A percentile compares a stretch with the other conserved stretches of the same genome.
phyloP scores from a whole-genome alignment of 2,797 vertebrate genomes.

The Tachyglossus aculeatus region DNA sequence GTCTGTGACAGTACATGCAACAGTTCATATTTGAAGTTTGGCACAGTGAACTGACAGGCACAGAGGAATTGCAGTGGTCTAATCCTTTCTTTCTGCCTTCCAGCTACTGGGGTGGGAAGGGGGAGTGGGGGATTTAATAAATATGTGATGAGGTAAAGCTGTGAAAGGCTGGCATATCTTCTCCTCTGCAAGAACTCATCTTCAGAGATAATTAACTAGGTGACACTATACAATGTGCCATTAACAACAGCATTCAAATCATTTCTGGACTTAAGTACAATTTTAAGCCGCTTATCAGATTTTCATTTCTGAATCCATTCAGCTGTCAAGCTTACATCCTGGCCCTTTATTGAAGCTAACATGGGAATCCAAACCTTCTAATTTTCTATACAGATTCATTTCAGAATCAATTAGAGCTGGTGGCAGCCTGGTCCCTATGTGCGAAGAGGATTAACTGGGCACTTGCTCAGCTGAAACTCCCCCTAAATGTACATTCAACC shows the following conservation, averaged over 20 bases:
- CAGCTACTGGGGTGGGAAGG: constrained; percentile 76
- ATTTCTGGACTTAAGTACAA: constrained; percentile 76
- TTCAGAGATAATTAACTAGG: constrained; percentile 83
- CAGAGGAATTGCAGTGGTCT: constrained; percentile 77
- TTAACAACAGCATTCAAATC: constrained; percentile 80
- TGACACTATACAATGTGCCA: constrained; percentile 77
- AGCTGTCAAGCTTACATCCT: constrained; percentile 80
- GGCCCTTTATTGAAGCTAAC: constrained; percentile 77
- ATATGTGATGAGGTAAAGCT: constrained; percentile 81
- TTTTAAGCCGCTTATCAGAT: constrained; percentile 86
- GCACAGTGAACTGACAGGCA: constrained; percentile 82
- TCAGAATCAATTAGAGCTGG: constrained; percentile 91
- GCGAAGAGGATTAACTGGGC: constrained; percentile 87
- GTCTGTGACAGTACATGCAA: constrained; percentile 86
- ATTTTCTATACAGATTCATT: constrained; percentile 85
- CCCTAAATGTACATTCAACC: constrained; percentile 77
- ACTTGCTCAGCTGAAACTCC: constrained; percentile 81
- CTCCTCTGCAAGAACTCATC: constrained; percentile 73
- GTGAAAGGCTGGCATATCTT: constrained; percentile 70
- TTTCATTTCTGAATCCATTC: constrained; percentile 79
- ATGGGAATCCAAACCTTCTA: constrained; percentile 83
- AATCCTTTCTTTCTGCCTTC: constrained; percentile 90
- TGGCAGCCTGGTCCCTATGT: constrained; percentile 81
- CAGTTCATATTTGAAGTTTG: constrained; percentile 86
- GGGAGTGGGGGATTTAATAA: constrained; percentile 84